phyloP scores from a whole-genome alignment of 2,888 invertebrate genomes.

The Erynnis tages region DNA sequence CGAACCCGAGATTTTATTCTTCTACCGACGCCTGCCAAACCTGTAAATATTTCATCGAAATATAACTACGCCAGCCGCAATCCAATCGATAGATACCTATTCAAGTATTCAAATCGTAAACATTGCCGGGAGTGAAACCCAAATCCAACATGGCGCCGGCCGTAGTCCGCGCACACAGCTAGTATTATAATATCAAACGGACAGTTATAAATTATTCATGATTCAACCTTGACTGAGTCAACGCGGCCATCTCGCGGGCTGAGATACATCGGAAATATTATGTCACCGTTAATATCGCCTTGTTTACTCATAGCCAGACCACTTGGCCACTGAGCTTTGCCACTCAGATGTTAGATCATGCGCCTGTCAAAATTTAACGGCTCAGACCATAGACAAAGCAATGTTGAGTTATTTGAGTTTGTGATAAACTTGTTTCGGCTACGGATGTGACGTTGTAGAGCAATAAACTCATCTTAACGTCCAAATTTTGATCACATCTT shows the following conservation, averaged over 20 bases:
- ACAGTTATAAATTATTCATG: slow-evolving; percentile 38
- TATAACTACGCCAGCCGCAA: no score
- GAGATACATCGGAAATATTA: slow-evolving; percentile 37
- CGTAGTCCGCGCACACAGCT: not conserved
- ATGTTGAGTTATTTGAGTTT: not conserved
- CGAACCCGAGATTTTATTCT: no score
- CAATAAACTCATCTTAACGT: no score
- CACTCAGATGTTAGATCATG: slow-evolving; percentile 2
- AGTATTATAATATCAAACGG: slow-evolving; percentile 15
- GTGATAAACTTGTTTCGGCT: not conserved
- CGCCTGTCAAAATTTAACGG: slow-evolving; percentile 4
- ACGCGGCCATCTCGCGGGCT: slow-evolving; percentile 34
- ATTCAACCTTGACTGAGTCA: slow-evolving; percentile 41
- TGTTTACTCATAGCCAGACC: slow-evolving; percentile 28
- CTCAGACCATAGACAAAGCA: slow-evolving; percentile 3
- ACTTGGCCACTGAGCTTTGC: slow-evolving; percentile 12
- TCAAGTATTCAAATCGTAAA: slow-evolving; percentile 7
- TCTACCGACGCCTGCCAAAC: no score
- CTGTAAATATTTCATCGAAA: no score
- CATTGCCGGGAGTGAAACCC: not conserved
- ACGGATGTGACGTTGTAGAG: no score
- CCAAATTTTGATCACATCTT: no score
- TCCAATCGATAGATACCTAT: no score
- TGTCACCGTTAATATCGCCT: slow-evolving; percentile 33
- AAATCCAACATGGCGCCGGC: slow-evolving; percentile 22